Percentiles rank a stretch among this genome's conserved stretches.
Conservation (phyloP, 2,888 invertebrate genomes). For the Amorpha juglandis region DNA sequence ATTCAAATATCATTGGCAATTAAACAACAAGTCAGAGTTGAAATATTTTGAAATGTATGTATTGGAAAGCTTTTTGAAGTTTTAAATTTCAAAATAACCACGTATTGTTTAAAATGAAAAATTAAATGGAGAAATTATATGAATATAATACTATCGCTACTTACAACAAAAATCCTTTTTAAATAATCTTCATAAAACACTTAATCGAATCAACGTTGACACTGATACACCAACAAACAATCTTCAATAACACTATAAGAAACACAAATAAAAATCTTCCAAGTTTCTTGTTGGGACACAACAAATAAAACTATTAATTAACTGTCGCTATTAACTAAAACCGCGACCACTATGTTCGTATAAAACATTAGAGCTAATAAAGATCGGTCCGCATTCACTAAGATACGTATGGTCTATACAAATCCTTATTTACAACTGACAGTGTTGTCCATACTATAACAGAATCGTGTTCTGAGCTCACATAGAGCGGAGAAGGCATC, state of each 20-base stretch:
- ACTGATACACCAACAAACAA: conserved; percentile 71
- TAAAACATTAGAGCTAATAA: conserved; percentile 58
- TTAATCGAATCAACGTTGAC: conserved; percentile 60
- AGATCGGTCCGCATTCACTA: conserved; percentile 65
- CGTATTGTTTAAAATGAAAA: conserved; percentile 28
- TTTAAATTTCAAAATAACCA: neutral
- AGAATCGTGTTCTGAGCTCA: conserved; percentile 69
- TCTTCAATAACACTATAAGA: conserved; percentile 63
- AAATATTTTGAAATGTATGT: neutral
- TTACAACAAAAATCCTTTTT: conserved; percentile 70
- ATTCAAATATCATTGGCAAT: neutral
- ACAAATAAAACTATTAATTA: conserved; percentile 47
- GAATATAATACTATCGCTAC: conserved; percentile 47
- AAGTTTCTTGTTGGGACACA: conserved; percentile 74
- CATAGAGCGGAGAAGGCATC: conserved; percentile 76
- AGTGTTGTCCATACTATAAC: conserved; percentile 79
- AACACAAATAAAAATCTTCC: conserved; percentile 64
- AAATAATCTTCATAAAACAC: conserved; percentile 59
- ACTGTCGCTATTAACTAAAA: conserved; percentile 46
- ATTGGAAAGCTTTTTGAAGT: neutral
- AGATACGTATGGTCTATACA: conserved; percentile 83
- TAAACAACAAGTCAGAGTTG: neutral
- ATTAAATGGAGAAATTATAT: conserved; percentile 9
- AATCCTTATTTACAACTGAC: conserved; percentile 85
- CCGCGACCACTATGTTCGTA: conserved; percentile 52